Percentiles rank a stretch among this genome's conserved stretches.
These are phyloP conservation scores for Holothuria glaberrima DNA, from an alignment of 35 echinoderm and acorn worm species.

Conservation along the genomic window DNA sequence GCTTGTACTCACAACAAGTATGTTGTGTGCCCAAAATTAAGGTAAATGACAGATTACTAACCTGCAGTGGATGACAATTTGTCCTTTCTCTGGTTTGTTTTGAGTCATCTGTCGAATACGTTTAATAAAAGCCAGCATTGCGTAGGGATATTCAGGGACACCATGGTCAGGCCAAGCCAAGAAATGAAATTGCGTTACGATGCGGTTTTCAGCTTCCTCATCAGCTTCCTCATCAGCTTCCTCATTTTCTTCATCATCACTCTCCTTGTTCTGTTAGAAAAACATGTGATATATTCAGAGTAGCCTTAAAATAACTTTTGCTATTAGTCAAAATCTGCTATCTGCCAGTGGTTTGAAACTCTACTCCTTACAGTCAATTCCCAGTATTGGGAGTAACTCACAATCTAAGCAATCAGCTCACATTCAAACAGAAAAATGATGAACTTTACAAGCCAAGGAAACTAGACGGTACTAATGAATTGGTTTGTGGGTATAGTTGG, in stretches of 20 bases:
- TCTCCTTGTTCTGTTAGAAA: no score
- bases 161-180: conserved; percentile 91
- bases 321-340: no score
- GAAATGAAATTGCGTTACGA: conserved; percentile 87
- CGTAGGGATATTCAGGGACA: conserved; percentile 80
- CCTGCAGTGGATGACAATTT: conserved; percentile 93
- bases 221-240: conserved; percentile 20
- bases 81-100: conserved; percentile 54
- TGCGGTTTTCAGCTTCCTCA: conserved; percentile 48
- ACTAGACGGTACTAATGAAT: no score
- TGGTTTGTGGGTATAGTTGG: no score
- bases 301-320: no score
- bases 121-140: conserved; percentile 83
- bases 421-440: background rate
- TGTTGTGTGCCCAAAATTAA: background rate
- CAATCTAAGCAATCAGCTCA: background rate
- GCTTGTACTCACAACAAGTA: background rate
- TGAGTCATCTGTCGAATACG: conserved; percentile 76
- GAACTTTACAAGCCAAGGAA: background rate
- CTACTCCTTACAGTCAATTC: background rate
- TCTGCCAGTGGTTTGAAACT: no score
- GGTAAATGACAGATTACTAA: background rate
- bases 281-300: no score
- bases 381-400: background rate
- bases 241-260: no score